These are phyloP conservation scores for Apamea monoglypha DNA, from an alignment of 2,888 invertebrate genomes.

Conservation along the genomic window DNA sequence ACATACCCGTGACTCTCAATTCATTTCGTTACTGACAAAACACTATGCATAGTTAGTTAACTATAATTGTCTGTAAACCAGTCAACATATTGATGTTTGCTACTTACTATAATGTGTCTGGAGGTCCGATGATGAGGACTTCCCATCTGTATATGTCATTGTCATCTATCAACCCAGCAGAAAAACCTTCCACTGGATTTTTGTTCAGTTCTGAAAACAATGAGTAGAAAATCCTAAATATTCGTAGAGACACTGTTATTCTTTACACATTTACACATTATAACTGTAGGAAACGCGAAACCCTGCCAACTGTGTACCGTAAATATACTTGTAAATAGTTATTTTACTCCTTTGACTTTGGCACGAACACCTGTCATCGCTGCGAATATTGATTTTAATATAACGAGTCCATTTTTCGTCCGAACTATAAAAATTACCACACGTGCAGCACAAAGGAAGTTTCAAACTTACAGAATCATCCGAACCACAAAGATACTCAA, in stretches of 20 bases:
- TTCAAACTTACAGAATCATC: slow-evolving; percentile 59
- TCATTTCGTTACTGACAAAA: slow-evolving; percentile 14
- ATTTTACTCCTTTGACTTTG: slow-evolving; percentile 76
- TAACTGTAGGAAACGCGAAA: slow-evolving; percentile 70
- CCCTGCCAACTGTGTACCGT: slow-evolving; percentile 76
- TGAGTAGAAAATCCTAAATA: slow-evolving; percentile 16
- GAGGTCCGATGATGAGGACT: slow-evolving; percentile 99
- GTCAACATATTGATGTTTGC: slow-evolving; percentile 12
- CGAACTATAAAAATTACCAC: slow-evolving; percentile 60
- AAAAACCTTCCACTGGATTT: slow-evolving; percentile 99
- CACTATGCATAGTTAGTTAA: neutral
- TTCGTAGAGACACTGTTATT: neutral
- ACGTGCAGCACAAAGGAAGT: slow-evolving; percentile 53
- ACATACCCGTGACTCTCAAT: slow-evolving; percentile 12
- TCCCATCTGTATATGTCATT: slow-evolving; percentile 99
- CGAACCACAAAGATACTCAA: slow-evolving; percentile 79
- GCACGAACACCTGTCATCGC: slow-evolving; percentile 83
- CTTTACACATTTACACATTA: slow-evolving; percentile 30
- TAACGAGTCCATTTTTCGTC: slow-evolving; percentile 56
- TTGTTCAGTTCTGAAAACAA: slow-evolving; percentile 97
- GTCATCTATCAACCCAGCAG: slow-evolving; percentile 99
- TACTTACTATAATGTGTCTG: slow-evolving; percentile 99
- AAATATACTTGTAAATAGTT: slow-evolving; percentile 76
- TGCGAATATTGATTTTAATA: slow-evolving; percentile 87
- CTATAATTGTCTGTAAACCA: slow-evolving; percentile 3